phyloP scores from a whole-genome alignment of 2,888 invertebrate species.

The Vannuccia rotundouncinata region DNA sequence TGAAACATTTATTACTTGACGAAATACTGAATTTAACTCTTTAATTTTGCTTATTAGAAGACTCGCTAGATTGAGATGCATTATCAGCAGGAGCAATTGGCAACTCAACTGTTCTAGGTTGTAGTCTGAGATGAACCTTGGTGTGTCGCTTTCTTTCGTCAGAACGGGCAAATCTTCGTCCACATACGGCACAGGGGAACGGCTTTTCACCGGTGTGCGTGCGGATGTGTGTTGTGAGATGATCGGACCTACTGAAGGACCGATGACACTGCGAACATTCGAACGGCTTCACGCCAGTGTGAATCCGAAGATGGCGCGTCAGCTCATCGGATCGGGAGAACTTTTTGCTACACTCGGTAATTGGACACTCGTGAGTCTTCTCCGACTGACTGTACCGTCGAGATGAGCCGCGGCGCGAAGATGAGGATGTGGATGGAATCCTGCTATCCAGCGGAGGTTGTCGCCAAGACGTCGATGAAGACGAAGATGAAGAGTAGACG shows the following conservation, averaged over 20 bases:
- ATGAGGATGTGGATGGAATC: neutral
- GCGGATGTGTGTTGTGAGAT: conserved; percentile 93
- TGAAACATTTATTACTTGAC: too few species aligned
- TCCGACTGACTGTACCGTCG: neutral
- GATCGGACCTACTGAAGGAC: conserved; percentile 92
- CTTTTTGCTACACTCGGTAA: neutral
- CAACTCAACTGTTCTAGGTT: neutral
- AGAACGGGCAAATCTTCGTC: conserved; percentile 91
- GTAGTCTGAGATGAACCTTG: conserved; percentile 70
- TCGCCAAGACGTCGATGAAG: neutral
- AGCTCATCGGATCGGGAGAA: neutral
- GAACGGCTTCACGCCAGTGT: conserved; percentile 83
- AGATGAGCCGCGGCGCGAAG: neutral
- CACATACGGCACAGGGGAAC: conserved; percentile 94
- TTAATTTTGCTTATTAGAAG: too few species aligned
- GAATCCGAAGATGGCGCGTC: neutral
- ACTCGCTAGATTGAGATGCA: too few species aligned
- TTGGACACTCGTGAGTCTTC: neutral
- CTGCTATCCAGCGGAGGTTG: neutral
- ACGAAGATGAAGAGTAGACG: neutral
- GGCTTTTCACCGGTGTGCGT: conserved; percentile 88
- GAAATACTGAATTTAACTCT: too few species aligned
- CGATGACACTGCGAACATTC: conserved; percentile 96
- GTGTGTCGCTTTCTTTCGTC: conserved; percentile 99
- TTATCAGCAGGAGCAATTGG: neutral